Base-by-base conservation (phyloP, 2,888 invertebrate genomes). In the Branchipolynoe longqiensis region DNA sequence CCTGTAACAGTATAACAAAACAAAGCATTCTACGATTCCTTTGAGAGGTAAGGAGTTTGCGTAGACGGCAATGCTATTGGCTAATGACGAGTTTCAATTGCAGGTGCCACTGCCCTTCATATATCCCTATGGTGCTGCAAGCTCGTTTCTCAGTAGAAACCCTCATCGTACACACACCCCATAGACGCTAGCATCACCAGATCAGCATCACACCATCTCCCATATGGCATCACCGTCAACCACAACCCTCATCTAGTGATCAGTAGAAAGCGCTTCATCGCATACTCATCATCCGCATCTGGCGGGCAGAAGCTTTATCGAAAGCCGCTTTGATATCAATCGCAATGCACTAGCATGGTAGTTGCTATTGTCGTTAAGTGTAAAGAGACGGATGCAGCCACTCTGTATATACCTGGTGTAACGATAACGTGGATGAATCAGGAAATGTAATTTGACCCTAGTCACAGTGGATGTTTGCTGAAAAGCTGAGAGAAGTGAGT, bases 101-200 rank as follows among this genome's bases (percentile, higher is more conserved):
- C 69, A 69, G 69, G 69, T 33, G 69, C 33, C 6, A 38, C 38
- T 36, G 36, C 33, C 33, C 69, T 38, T 38, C 36, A 69, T 69
- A 38, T 69, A 69, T 36, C 38, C 38, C n/a, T 18, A 69, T 69
- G 69, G 69, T 69, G 69, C 69, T 69, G 69, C 38, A 38, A 69
- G 69, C 69, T 69, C 38, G 69, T 69, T 69, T 36, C 12, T 69
- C 62, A 62, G 62, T 62, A 62, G 62, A 62, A n/a, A n/a, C n/a
- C n/a, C n/a, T n/a, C n/a, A n/a, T 48, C 8, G 48, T 48, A 48
- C 48, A 8, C 48, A 12, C 8, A 48, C 48, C 48, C 48, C 18
- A 18, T 18, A 48, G 8, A 12, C 8, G 8, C 8, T 48, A 48
- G 48, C 8, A 33, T 69, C 69, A 22, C 22, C n/a, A 69, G 36